These are phyloP conservation scores for Hestina assimilis DNA, from an alignment of 1,140 invertebrate species.

Conservation along the genomic window DNA sequence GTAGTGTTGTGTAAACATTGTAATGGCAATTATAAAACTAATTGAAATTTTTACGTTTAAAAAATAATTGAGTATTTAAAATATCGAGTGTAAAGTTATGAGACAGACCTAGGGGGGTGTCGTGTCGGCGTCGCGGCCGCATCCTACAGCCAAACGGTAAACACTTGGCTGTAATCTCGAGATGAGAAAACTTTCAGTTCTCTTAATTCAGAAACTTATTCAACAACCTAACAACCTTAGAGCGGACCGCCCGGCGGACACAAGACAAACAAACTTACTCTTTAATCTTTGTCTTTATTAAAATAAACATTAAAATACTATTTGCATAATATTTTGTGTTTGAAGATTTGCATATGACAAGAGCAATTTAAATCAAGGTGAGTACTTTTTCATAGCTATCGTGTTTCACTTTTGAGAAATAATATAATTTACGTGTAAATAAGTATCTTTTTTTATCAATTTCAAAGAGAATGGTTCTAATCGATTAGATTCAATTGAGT, in stretches of 20 bases:
- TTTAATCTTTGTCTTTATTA: slow-evolving; percentile 68
- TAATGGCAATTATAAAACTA: slow-evolving; percentile 19
- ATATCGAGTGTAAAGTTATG: slow-evolving; percentile 42
- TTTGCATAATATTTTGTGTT: slow-evolving; percentile 1
- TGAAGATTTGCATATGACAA: not conserved
- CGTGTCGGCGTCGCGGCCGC: slow-evolving; percentile 62
- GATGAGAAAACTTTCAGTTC: slow-evolving; percentile 80
- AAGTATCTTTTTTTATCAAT: no score
- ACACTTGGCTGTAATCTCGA: slow-evolving; percentile 79
- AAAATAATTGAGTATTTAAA: slow-evolving; percentile 43
- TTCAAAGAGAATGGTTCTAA: no score
- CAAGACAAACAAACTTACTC: slow-evolving; percentile 71
- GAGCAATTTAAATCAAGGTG: not conserved
- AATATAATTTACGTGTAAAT: no score
- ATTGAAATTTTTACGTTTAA: slow-evolving; percentile 18
- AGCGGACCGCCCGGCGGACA: slow-evolving; percentile 70
- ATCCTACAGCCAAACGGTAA: slow-evolving; percentile 76
- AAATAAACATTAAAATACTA: slow-evolving; percentile 42
- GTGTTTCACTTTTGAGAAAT: no score
- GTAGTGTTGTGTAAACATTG: no score
- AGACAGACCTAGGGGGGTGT: slow-evolving; percentile 47
- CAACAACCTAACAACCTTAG: slow-evolving; percentile 77
- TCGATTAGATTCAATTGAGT: no score
- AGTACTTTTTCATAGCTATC: no score
- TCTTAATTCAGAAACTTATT: slow-evolving; percentile 80